A percentile compares a stretch with the other conserved stretches of the same genome.
These are phyloP conservation scores for Ciona savignyi DNA, from an alignment of 23 tunicate species.

Conservation along the genomic window DNA sequence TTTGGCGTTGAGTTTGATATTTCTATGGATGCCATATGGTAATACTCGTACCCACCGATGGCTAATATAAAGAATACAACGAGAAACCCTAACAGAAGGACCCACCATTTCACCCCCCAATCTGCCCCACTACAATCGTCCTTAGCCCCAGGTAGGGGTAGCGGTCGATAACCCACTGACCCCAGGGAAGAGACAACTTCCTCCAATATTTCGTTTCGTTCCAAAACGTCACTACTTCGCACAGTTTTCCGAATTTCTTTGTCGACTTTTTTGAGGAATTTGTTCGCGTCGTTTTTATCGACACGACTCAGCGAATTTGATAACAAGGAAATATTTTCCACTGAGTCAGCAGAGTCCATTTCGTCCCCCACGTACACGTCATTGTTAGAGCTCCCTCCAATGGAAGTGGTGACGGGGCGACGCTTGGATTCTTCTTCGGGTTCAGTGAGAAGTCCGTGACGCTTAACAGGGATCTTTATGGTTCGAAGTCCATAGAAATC, in stretches of 20 bases:
- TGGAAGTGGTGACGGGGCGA: conserved; percentile 32
- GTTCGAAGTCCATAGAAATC: conserved; percentile 64
- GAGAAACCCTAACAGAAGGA: conserved; percentile 53
- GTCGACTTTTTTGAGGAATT: conserved; percentile 66
- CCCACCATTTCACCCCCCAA: conserved; percentile 85
- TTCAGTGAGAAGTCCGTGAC: conserved; percentile 63
- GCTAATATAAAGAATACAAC: conserved; percentile 27
- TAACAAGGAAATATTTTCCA: conserved; percentile 19
- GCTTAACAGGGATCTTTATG: conserved; percentile 80
- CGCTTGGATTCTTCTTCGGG: conserved; percentile 61
- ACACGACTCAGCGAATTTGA: background rate
- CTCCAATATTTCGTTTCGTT: conserved; percentile 57
- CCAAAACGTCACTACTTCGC: conserved; percentile 50
- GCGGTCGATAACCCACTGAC: conserved; percentile 69
- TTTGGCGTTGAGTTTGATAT: background rate
- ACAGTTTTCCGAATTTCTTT: conserved; percentile 89
- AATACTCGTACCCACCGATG: conserved; percentile 9
- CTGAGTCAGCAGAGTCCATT: conserved; percentile 24
- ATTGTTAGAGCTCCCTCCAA: background rate
- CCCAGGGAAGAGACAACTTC: conserved; percentile 86
- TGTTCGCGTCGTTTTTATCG: conserved; percentile 44
- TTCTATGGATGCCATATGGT: background rate
- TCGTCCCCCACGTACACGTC: conserved; percentile 28
- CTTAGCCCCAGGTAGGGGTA: conserved; percentile 33
- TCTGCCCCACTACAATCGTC: conserved; percentile 71